Evolutionary conservation across 2,113 vertebrate genomes (phyloP), one percentile per base, ranked within the genome.

Genomic region (Lasiurus cinereus): DNA sequence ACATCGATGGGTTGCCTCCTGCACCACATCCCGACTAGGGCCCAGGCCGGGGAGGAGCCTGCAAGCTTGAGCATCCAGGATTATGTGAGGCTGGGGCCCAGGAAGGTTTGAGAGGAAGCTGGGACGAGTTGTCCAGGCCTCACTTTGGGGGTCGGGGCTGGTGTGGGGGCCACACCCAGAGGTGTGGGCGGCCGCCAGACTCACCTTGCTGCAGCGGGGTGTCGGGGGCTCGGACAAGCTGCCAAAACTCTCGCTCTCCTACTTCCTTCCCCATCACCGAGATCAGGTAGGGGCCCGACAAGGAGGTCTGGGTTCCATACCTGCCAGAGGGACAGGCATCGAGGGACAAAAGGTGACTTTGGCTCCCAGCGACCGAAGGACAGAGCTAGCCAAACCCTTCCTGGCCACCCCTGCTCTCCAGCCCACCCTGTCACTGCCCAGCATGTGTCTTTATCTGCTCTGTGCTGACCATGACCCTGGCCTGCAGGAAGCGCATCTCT

Each of bases 221-320:
- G 83, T 96, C 91, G 6, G 98, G 98, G 1, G 97, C 98, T 0
- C 72, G 97, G 29, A 99, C 95, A 21, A 98, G 96, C 86, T 98
- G 98, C 99, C 99, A 99, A 96, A 99, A 99, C 88, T 98, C 98
- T 39, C 96, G 97, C 48, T 99, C 98, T 2, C 88, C 98, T 0
- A 97, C 98, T 77, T 96, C 97, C 87, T 99, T 98, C 19, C 98
- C 98, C 88, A 99, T 98, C 94, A 99, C 98, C 0, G 89, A 83
- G 7, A 97, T 99, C 88, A 99, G 96, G 88, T 98, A 99, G 16
- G 98, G 98, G 39, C 99, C 99, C 77, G 99, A 99, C 33, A 98
- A 24, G 31, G 99, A 99, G 77, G 97, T 43, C 96, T 98, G 98
- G 0, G 96, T 98, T 85, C 98, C 97, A 97, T 99, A 99, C 94